phyloP scores from a whole-genome alignment of 2,888 invertebrate genomes.

The Bruchidius siliquastri region DNA sequence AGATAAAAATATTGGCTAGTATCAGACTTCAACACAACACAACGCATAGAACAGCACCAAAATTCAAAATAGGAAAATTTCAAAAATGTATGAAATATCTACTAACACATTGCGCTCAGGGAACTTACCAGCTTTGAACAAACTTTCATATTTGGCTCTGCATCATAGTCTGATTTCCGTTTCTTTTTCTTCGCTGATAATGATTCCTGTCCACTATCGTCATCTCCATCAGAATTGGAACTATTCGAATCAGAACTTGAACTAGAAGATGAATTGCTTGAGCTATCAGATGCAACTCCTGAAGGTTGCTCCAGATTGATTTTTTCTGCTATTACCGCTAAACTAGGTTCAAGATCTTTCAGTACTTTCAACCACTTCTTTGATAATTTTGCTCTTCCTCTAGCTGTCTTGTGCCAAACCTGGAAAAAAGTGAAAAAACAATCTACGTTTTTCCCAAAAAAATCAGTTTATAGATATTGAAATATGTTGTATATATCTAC shows the following conservation, averaged over 20 bases:
- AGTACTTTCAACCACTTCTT: constrained; percentile 77
- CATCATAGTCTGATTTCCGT: constrained; percentile 52
- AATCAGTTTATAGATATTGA: no score
- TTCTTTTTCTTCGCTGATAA: constrained; percentile 81
- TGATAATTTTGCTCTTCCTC: constrained; percentile 92
- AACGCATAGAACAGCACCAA: no score
- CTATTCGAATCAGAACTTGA: constrained; percentile 46
- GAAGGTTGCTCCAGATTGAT: constrained; percentile 83
- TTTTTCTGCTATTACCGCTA: constrained; percentile 73
- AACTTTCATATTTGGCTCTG: constrained; percentile 37
- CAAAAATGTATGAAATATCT: neutral
- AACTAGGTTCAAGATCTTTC: constrained; percentile 64
- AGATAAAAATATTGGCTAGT: no score
- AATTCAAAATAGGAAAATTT: neutral
- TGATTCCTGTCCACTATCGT: constrained; percentile 83
- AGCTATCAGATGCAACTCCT: constrained; percentile 92
- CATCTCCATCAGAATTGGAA: constrained; percentile 50
- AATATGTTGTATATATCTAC: no score
- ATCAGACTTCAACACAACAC: no score
- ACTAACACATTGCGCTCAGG: neutral
- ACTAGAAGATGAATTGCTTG: constrained; percentile 78
- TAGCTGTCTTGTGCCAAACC: constrained; percentile 94
- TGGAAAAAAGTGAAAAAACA: constrained; percentile 7
- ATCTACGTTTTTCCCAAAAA: no score
- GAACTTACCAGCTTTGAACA: constrained; percentile 32